Percentiles rank a stretch among this genome's conserved stretches.
Conservation (phyloP, 2,113 vertebrate genomes). For the Trematocara nigrifrons region DNA sequence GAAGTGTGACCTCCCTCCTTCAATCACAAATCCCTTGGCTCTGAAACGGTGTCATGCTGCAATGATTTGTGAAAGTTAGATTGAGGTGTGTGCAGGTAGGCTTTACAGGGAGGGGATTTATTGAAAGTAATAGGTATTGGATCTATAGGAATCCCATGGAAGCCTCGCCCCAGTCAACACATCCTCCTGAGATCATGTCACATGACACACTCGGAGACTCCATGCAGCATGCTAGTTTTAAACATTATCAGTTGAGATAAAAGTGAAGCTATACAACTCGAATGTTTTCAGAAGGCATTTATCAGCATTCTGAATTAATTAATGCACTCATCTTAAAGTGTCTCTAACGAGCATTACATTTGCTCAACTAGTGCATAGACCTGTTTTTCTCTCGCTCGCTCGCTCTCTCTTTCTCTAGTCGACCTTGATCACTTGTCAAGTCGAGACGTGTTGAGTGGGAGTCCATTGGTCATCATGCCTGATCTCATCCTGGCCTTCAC, state of each 20-base stretch:
- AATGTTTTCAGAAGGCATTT: neutral
- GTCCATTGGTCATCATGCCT: constrained; percentile 63
- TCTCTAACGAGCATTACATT: neutral
- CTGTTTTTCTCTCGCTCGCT: neutral
- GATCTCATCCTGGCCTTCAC: constrained; percentile 62
- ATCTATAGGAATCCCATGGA: constrained; percentile 40
- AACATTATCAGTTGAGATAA: neutral
- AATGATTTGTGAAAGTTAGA: constrained; percentile 51
- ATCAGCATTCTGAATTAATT: neutral
- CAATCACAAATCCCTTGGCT: constrained; percentile 39
- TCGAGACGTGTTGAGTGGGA: constrained; percentile 44
- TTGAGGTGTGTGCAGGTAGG: constrained; percentile 41
- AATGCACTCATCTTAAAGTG: neutral
- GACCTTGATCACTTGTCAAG: constrained; percentile 65
- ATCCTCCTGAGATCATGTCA: constrained; percentile 35
- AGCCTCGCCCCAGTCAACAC: neutral
- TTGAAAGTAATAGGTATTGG: constrained; percentile 38
- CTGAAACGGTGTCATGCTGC: constrained; percentile 15
- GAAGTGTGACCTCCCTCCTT: constrained; percentile 17
- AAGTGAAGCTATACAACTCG: neutral
- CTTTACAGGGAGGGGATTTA: constrained; percentile 42
- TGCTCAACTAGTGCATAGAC: constrained; percentile 10
- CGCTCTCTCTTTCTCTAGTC: neutral
- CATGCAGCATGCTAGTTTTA: neutral
- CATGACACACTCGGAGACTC: neutral